Percentiles rank a stretch among this genome's conserved stretches.
phyloP scores from a whole-genome alignment of 1,140 invertebrate genomes.

The Himalopsyche phryganea region DNA sequence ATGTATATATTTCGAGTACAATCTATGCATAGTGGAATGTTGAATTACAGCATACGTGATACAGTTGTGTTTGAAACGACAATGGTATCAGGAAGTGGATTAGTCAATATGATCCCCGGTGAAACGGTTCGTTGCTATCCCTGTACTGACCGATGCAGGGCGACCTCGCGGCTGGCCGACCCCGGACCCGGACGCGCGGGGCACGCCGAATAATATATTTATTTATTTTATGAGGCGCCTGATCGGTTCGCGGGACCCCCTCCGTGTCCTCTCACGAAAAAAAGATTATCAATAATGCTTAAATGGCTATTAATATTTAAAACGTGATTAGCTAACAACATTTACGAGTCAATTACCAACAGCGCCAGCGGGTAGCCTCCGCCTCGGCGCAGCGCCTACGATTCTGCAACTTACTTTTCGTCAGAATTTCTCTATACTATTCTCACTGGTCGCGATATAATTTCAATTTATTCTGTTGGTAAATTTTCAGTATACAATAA shows the following conservation, averaged over 20 bases:
- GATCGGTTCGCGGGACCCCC: background rate
- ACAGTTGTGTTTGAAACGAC: too few relatives aligned
- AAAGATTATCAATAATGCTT: constrained; percentile 6
- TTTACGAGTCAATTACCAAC: constrained; percentile 19
- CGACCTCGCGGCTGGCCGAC: background rate
- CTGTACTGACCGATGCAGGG: constrained; percentile 1
- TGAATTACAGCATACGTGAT: too few relatives aligned
- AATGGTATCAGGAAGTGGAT: too few relatives aligned
- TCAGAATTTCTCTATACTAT: too few relatives aligned
- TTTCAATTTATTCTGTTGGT: too few relatives aligned
- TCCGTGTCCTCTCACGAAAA: background rate
- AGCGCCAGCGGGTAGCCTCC: constrained; percentile 3
- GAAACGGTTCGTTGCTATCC: background rate
- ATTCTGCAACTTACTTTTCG: background rate
- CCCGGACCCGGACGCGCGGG: constrained; percentile 18
- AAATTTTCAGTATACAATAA: too few relatives aligned
- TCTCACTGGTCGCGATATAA: too few relatives aligned
- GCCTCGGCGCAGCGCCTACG: background rate
- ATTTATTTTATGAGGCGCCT: constrained; percentile 23
- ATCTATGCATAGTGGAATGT: too few relatives aligned
- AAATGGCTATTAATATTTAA: constrained; percentile 16
- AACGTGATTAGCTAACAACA: constrained; percentile 16
- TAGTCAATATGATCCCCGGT: background rate
- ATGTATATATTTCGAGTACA: too few relatives aligned
- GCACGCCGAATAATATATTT: background rate